phyloP scores from a whole-genome alignment of 2,113 vertebrate genomes.

The Aptenodytes patagonicus region DNA sequence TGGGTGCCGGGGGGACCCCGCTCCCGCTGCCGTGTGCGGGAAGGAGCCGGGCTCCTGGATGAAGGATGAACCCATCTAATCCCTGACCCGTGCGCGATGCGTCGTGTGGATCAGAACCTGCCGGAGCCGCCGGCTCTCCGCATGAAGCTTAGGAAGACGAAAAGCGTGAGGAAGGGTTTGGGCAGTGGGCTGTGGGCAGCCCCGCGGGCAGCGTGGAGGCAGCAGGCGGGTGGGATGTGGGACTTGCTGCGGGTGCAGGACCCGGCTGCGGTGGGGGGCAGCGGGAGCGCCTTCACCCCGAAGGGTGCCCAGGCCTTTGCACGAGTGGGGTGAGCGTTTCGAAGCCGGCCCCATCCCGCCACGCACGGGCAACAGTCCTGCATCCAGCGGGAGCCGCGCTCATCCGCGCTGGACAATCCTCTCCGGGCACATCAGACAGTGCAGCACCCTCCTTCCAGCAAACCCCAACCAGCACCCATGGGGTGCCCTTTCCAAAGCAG shows the following conservation, averaged over 20 bases:
- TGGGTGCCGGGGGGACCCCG: background rate
- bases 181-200: too few relatives aligned
- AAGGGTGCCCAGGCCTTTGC: background rate
- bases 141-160: background rate
- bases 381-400: fast-evolving
- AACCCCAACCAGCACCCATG: background rate
- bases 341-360: fast-evolving
- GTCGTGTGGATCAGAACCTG: background rate
- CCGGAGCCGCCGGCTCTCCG: fast-evolving
- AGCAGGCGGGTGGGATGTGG: fast-evolving
- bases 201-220: background rate
- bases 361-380: fast-evolving
- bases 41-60: too few relatives aligned
- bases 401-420: fast-evolving
- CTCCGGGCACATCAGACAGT: fast-evolving
- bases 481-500: background rate
- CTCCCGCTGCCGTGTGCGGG: fast-evolving
- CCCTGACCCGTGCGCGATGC: fast-evolving
- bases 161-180: background rate
- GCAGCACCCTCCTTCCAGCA: background rate
- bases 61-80: fast-evolving
- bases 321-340: fast-evolving
- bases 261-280: background rate
- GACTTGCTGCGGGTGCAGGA: background rate
- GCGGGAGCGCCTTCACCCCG: fast-evolving